Evolutionary conservation across 2,888 invertebrate species (phyloP).

Genomic region (Eupithecia subfuscata): DNA sequence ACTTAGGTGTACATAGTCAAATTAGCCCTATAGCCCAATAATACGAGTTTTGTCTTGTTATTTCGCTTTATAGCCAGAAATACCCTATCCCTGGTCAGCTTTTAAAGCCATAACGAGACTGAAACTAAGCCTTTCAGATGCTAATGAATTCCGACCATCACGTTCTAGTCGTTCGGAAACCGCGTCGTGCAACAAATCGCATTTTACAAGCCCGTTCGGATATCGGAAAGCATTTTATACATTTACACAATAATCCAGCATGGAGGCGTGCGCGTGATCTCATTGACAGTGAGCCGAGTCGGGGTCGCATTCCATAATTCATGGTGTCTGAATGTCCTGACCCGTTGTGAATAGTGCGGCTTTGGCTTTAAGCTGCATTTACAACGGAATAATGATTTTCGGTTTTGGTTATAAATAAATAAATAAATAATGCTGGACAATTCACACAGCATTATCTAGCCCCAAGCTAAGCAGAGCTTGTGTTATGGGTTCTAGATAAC

Average conservation of each 20-base stretch:
- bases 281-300: constrained; percentile 75
- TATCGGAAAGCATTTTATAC: constrained; percentile 58
- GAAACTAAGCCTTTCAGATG: constrained; percentile 4
- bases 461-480: no score
- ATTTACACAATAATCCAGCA: constrained; percentile 77
- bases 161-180: constrained; percentile 30
- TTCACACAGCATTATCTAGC: no score
- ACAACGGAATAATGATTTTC: constrained; percentile 6
- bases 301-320: constrained; percentile 76
- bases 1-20: not conserved
- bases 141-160: constrained; percentile 33
- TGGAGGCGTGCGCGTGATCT: constrained; percentile 75
- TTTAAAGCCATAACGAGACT: not conserved
- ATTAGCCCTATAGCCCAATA: not conserved
- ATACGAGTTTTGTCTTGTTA: not conserved
- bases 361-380: constrained; percentile 8
- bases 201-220: constrained; percentile 45
- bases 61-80: not conserved
- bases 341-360: not conserved
- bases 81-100: not conserved
- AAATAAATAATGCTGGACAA: no score
- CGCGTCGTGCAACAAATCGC: constrained; percentile 40
- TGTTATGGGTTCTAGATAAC: no score
- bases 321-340: constrained; percentile 56
- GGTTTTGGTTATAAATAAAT: not conserved